phyloP scores from a whole-genome alignment of 2,113 vertebrate species.

The Macrotus californicus region DNA sequence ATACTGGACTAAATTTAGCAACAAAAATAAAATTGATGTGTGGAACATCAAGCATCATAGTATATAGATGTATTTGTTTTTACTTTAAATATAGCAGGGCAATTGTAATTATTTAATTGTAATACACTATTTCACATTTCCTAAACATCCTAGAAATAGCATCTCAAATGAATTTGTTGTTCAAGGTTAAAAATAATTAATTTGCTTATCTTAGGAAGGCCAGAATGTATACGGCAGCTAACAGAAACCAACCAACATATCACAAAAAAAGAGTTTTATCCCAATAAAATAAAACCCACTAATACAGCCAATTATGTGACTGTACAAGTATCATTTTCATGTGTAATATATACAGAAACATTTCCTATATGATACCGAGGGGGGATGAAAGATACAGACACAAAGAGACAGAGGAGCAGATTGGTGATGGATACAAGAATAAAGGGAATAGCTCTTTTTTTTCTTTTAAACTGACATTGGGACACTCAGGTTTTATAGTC shows the following conservation, averaged over 20 bases:
- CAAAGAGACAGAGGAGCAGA: background rate
- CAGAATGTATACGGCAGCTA: background rate
- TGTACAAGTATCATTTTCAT: background rate
- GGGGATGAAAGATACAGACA: background rate
- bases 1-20: background rate
- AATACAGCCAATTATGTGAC: background rate
- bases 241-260: background rate
- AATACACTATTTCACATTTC: background rate
- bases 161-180: background rate
- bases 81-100: background rate
- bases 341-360: background rate
- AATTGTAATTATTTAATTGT: background rate
- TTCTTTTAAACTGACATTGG: background rate
- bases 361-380: background rate
- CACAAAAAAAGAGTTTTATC: background rate
- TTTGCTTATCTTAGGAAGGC: background rate
- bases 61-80: background rate
- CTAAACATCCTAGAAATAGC: background rate
- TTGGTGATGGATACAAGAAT: background rate
- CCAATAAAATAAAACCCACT: background rate
- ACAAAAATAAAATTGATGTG: background rate
- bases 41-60: background rate
- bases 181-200: background rate
- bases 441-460: background rate
- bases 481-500: background rate